These are phyloP conservation scores for Calliopum simillimum DNA, from an alignment of 2,888 invertebrate genomes.

Conservation along the genomic window DNA sequence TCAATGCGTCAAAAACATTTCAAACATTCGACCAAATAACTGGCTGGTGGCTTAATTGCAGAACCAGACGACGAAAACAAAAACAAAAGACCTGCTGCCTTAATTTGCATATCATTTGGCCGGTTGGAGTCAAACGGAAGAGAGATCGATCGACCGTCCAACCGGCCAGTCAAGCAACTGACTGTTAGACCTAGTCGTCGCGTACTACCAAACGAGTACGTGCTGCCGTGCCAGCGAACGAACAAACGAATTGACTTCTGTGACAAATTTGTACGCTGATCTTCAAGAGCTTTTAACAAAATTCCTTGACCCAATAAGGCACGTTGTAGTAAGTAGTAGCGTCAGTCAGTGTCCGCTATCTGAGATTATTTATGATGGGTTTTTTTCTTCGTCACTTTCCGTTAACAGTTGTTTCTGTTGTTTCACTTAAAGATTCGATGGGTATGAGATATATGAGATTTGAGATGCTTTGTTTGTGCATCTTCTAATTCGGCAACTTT, in stretches of 20 bases:
- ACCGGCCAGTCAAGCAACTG: neutral
- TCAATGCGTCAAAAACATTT: too few species aligned
- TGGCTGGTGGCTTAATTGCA: neutral
- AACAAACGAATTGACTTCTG: neutral
- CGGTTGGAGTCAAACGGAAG: neutral
- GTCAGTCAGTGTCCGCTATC: constrained; percentile 53
- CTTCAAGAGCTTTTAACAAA: constrained; percentile 28
- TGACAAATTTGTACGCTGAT: neutral
- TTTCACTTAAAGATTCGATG: neutral
- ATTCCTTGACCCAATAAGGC: constrained; percentile 66
- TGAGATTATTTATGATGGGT: constrained; percentile 31
- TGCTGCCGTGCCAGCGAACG: neutral
- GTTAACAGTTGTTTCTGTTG: constrained; percentile 19
- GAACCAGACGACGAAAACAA: neutral
- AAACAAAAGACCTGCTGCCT: neutral
- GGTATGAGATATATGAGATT: too few species aligned
- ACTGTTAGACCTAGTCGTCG: neutral
- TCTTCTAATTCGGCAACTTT: too few species aligned
- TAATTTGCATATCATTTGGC: neutral
- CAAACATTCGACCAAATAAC: too few species aligned
- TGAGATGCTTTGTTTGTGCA: too few species aligned
- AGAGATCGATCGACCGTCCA: neutral
- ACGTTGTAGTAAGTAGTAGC: too few species aligned
- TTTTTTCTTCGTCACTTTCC: constrained; percentile 50
- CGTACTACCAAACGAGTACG: neutral